phyloP scores from a whole-genome alignment of 2,113 vertebrate genomes.

The Misgurnus anguillicaudatus region DNA sequence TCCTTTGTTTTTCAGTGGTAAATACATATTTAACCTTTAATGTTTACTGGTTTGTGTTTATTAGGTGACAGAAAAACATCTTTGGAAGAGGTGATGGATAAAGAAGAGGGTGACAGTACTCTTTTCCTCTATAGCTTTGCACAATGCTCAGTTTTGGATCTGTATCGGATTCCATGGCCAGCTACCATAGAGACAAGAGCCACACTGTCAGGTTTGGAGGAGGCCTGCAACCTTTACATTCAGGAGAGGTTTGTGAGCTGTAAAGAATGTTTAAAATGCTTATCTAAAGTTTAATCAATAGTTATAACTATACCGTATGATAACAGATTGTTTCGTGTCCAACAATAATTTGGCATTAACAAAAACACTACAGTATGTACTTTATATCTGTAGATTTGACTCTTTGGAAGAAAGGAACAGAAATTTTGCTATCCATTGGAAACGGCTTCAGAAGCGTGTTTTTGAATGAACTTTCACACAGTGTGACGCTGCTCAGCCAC shows the following conservation, averaged over 20 bases:
- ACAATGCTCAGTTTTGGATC: slow-evolving; percentile 50
- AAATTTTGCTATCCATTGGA: slow-evolving; percentile 56
- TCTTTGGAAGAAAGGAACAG: slow-evolving; percentile 59
- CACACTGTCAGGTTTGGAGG: slow-evolving; percentile 46
- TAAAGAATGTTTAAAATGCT: not conserved
- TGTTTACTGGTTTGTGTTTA: slow-evolving; percentile 10
- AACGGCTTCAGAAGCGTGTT: slow-evolving; percentile 53
- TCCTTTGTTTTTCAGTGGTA: too few species aligned
- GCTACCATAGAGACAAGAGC: slow-evolving; percentile 27
- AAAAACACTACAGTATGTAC: not conserved
- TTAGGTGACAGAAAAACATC: slow-evolving; percentile 57
- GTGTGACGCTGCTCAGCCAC: too few species aligned
- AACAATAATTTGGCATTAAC: not conserved
- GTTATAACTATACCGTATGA: not conserved
- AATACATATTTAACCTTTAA: not conserved
- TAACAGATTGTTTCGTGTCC: not conserved
- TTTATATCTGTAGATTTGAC: slow-evolving; percentile 53
- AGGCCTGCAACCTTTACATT: slow-evolving; percentile 62
- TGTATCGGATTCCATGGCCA: slow-evolving; percentile 6
- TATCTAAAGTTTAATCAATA: not conserved
- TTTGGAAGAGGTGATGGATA: not conserved
- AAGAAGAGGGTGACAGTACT: slow-evolving; percentile 45
- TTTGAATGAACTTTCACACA: not conserved
- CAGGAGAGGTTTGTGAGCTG: slow-evolving; percentile 62
- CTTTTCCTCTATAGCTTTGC: slow-evolving; percentile 63